These are phyloP conservation scores for Columbina picui DNA, from an alignment of 2,113 vertebrate species.

Conservation along the genomic window DNA sequence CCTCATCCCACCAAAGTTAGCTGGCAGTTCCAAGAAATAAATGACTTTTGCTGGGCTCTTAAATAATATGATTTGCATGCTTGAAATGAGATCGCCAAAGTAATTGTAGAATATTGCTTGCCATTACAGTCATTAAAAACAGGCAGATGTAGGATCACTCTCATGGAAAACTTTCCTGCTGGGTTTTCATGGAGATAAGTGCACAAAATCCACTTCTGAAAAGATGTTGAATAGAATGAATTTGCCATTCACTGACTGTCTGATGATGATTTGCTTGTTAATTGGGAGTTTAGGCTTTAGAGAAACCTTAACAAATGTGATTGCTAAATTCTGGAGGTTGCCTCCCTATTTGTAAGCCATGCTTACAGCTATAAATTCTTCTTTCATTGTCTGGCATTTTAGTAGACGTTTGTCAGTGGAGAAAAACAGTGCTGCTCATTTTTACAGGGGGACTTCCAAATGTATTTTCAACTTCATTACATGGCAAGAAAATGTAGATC, in stretches of 20 bases:
- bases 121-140: slow-evolving; percentile 81
- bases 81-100: slow-evolving; percentile 79
- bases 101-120: slow-evolving; percentile 81
- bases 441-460: slow-evolving; percentile 25
- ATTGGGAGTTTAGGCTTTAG: slow-evolving; percentile 81
- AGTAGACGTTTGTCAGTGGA: not conserved
- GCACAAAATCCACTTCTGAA: slow-evolving; percentile 82
- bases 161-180: slow-evolving; percentile 83
- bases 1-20: slow-evolving; percentile 60
- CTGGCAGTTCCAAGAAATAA: slow-evolving; percentile 75
- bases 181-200: slow-evolving; percentile 84
- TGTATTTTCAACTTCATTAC: slow-evolving; percentile 26
- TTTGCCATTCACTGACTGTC: slow-evolving; percentile 82
- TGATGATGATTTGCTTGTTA: slow-evolving; percentile 85
- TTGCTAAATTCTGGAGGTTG: slow-evolving; percentile 79
- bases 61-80: slow-evolving; percentile 81
- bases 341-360: slow-evolving; percentile 61
- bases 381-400: slow-evolving; percentile 50
- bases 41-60: slow-evolving; percentile 76
- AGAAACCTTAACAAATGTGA: slow-evolving; percentile 81
- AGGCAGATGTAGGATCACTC: slow-evolving; percentile 81
- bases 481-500: slow-evolving; percentile 45
- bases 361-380: slow-evolving; percentile 75
- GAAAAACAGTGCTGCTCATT: slow-evolving; percentile 6
- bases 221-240: slow-evolving; percentile 82